A percentile compares a stretch with the other conserved stretches of the same genome.
phyloP scores from a whole-genome alignment of 2,888 invertebrate species.

The Selenia dentaria region DNA sequence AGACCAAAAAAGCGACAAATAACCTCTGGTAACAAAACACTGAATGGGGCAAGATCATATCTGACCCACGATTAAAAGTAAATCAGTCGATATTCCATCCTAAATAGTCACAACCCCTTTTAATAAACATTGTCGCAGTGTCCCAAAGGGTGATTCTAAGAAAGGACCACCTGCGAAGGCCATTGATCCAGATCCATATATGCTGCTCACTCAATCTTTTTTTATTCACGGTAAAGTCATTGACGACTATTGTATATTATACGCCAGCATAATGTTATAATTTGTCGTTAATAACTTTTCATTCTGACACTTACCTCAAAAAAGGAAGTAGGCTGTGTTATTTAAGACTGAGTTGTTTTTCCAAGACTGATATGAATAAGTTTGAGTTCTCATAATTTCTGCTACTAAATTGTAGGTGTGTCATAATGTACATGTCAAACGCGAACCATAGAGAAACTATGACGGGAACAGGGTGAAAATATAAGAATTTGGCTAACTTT shows the following conservation, averaged over 20 bases:
- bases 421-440: too few species aligned
- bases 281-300: slow-evolving; percentile 61
- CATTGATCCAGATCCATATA: slow-evolving; percentile 64
- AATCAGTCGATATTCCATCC: slow-evolving; percentile 72
- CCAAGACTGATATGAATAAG: too few species aligned
- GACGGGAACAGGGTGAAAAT: too few species aligned
- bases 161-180: slow-evolving; percentile 74
- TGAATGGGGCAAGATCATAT: slow-evolving; percentile 67
- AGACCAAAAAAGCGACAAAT: slow-evolving; percentile 46
- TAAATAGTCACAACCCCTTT: slow-evolving; percentile 60
- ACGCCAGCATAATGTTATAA: slow-evolving; percentile 61
- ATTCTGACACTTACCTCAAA: slow-evolving; percentile 22
- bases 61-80: slow-evolving; percentile 74
- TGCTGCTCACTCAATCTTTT: slow-evolving; percentile 56
- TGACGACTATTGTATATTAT: slow-evolving; percentile 49
- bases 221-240: slow-evolving; percentile 43
- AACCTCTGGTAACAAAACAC: slow-evolving; percentile 70
- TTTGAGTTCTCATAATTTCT: too few species aligned
- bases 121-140: slow-evolving; percentile 57
- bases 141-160: slow-evolving; percentile 69
- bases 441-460: too few species aligned
- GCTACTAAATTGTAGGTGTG: too few species aligned
- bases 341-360: not conserved
- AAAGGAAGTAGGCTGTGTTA: slow-evolving; percentile 1
- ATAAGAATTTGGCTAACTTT: too few species aligned